phyloP scores from a whole-genome alignment of 2,797 vertebrate species.

The Enteromius treurensis region DNA sequence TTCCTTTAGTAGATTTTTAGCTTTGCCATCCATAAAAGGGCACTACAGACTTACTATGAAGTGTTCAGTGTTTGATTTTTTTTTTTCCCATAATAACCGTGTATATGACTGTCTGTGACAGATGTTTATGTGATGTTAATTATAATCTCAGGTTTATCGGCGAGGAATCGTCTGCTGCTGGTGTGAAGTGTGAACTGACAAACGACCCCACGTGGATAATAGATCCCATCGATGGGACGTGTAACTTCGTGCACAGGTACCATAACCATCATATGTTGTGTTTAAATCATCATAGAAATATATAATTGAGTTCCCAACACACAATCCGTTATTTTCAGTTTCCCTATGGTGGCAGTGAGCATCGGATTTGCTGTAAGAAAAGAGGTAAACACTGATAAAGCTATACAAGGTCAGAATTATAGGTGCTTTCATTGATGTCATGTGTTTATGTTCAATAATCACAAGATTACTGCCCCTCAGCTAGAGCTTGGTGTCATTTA shows the following conservation, averaged over 20 bases:
- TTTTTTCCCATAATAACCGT: background rate
- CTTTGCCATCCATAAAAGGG: background rate
- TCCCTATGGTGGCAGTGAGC: slow-evolving; percentile 88
- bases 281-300: background rate
- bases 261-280: background rate
- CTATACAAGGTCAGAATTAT: background rate
- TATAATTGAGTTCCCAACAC: background rate
- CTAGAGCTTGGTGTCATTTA: slow-evolving; percentile 88
- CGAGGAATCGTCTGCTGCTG: slow-evolving; percentile 86
- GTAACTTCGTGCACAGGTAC: slow-evolving; percentile 89
- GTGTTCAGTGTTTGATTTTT: background rate
- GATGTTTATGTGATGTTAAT: too few relatives aligned
- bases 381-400: slow-evolving; percentile 74
- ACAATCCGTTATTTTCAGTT: slow-evolving; percentile 71
- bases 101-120: background rate
- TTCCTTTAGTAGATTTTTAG: background rate
- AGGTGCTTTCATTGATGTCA: background rate
- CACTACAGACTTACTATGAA: background rate
- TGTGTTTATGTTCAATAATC: slow-evolving; percentile 36
- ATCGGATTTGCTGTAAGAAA: slow-evolving; percentile 87
- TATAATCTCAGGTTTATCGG: slow-evolving; percentile 80
- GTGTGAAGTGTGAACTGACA: slow-evolving; percentile 82
- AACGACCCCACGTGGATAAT: slow-evolving; percentile 87
- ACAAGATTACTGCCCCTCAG: slow-evolving; percentile 61
- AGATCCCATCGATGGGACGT: slow-evolving; percentile 88